Percentiles rank a stretch among this genome's conserved stretches.
Conservation (phyloP, 2,888 invertebrate species). For the Yponomeuta evonymella region DNA sequence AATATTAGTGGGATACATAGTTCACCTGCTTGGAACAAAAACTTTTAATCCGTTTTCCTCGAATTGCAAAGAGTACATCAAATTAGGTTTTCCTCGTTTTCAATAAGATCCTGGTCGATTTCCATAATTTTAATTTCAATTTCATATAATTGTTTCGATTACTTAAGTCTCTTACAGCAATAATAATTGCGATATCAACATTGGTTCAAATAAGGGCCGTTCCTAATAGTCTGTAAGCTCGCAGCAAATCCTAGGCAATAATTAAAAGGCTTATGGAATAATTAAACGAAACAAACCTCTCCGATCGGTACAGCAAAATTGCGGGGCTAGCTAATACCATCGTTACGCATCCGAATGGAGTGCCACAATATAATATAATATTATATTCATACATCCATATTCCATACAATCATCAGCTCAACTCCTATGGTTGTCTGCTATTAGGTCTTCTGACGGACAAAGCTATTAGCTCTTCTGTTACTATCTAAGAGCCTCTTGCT, state of each 20-base stretch:
- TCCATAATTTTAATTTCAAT: not conserved
- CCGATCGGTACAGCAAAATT: conserved; percentile 17
- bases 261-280: conserved; percentile 55
- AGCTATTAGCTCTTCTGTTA: no score
- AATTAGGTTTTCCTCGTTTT: no score
- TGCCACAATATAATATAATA: not conserved
- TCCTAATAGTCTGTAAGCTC: conserved; percentile 34
- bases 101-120: no score
- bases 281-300: conserved; percentile 43
- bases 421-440: not conserved
- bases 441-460: no score
- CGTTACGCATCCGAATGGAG: conserved; percentile 15
- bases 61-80: no score
- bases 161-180: not conserved
- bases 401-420: not conserved
- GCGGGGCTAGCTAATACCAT: conserved; percentile 17
- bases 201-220: conserved; percentile 24
- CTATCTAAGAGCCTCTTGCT: no score
- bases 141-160: not conserved
- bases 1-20: no score
- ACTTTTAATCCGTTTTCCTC: no score
- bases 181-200: conserved; percentile 3
- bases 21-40: no score
- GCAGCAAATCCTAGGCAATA: conserved; percentile 43
- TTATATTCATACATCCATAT: not conserved